Evolutionary conservation across 2,797 vertebrate species (phyloP).

Genomic region (Apogon talboti): DNA sequence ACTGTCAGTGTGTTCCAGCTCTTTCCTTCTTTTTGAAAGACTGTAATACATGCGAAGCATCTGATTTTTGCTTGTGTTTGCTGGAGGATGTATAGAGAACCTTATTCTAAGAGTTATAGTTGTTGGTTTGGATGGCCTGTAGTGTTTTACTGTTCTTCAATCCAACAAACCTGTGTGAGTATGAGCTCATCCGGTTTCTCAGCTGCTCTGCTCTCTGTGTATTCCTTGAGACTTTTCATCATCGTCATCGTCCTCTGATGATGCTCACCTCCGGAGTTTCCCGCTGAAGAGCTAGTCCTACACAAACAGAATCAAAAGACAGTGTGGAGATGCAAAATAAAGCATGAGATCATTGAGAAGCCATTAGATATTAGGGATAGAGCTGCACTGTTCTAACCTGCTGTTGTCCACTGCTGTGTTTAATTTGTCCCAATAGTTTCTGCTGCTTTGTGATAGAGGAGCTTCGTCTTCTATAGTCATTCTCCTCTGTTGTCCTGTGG

Average conservation of each 20-base stretch:
- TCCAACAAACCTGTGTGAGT: conserved; percentile 79
- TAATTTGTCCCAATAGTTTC: conserved; percentile 76
- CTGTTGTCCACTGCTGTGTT: conserved; percentile 81
- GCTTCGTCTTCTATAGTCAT: not conserved
- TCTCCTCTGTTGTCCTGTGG: conserved; percentile 3
- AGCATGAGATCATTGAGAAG: not conserved
- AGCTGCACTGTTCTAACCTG: conserved; percentile 81
- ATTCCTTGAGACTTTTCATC: conserved; percentile 88
- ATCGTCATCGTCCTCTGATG: conserved; percentile 82
- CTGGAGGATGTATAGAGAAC: too few species aligned
- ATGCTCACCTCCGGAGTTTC: conserved; percentile 80
- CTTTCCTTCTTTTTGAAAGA: too few species aligned
- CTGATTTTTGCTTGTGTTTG: too few species aligned
- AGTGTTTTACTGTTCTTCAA: not conserved
- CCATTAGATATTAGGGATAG: too few species aligned
- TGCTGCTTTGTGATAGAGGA: conserved; percentile 76
- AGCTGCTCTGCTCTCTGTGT: conserved; percentile 84
- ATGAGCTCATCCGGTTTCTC: conserved; percentile 87
- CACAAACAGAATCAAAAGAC: conserved; percentile 19
- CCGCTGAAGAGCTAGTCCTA: conserved; percentile 88
- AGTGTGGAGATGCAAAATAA: not conserved
- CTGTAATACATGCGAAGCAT: too few species aligned
- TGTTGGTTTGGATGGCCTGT: too few species aligned
- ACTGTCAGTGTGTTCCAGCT: too few species aligned
- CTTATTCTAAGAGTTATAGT: too few species aligned